phyloP scores from a whole-genome alignment of 2,888 invertebrate species.

The Hyles lineata region DNA sequence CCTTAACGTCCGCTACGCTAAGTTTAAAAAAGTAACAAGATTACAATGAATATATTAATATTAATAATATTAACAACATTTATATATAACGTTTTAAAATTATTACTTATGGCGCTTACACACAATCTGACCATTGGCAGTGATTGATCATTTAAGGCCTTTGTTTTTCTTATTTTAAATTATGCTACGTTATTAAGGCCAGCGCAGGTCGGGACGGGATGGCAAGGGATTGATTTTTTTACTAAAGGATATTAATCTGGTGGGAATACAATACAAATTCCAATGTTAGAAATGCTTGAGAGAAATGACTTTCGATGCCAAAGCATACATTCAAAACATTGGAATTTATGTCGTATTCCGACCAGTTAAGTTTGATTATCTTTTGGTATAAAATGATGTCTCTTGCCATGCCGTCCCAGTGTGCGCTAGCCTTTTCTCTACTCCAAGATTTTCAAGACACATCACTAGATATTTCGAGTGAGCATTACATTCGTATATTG shows the following conservation, averaged over 20 bases:
- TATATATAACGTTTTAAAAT: conserved; percentile 28
- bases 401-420: too few relatives aligned
- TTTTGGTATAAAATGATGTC: too few relatives aligned
- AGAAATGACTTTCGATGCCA: too few relatives aligned
- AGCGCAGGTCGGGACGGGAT: too few relatives aligned
- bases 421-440: not conserved
- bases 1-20: conserved; percentile 41
- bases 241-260: too few relatives aligned
- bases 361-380: too few relatives aligned
- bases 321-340: too few relatives aligned
- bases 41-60: conserved; percentile 44
- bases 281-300: too few relatives aligned
- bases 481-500: not conserved
- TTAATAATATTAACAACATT: conserved; percentile 46
- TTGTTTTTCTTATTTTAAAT: conserved; percentile 30
- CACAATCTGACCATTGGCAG: conserved; percentile 32
- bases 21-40: conserved; percentile 43
- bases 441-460: not conserved
- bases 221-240: too few relatives aligned
- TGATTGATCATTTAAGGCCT: conserved; percentile 38
- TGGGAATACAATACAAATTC: too few relatives aligned
- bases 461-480: not conserved
- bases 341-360: too few relatives aligned
- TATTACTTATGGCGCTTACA: conserved; percentile 41
- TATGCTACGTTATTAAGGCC: not conserved